Evolutionary conservation across 2,888 invertebrate genomes (phyloP).

Genomic region (Corbicula japonica): DNA sequence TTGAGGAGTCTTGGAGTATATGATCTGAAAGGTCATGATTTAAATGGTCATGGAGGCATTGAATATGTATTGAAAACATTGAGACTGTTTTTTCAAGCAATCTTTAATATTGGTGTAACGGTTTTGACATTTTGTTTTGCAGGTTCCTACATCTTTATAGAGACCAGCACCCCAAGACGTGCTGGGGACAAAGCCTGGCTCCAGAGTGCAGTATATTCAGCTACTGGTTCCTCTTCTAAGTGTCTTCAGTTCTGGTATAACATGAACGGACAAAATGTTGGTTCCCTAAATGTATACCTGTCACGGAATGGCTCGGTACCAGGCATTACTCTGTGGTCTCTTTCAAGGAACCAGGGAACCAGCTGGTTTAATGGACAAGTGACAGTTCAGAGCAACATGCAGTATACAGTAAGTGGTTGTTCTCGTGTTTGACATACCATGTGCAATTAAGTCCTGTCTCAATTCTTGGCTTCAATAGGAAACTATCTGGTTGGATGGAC

Average conservation of each 20-base stretch:
- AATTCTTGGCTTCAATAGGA: too few relatives aligned
- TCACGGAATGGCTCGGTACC: constrained; percentile 70
- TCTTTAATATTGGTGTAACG: too few relatives aligned
- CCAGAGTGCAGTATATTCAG: constrained; percentile 68
- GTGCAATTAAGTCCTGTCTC: not conserved
- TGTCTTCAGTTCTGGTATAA: constrained; percentile 84
- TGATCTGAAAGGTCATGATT: too few relatives aligned
- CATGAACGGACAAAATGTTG: constrained; percentile 82
- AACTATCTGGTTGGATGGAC: too few relatives aligned
- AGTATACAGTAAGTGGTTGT: constrained; percentile 70
- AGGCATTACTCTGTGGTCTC: constrained; percentile 75
- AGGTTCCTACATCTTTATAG: constrained; percentile 78
- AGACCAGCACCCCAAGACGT: constrained; percentile 75
- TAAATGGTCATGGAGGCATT: too few relatives aligned
- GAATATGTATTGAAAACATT: too few relatives aligned
- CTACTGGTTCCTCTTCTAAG: constrained; percentile 67
- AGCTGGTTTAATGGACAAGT: constrained; percentile 77
- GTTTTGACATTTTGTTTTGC: too few relatives aligned
- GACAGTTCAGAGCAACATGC: constrained; percentile 66
- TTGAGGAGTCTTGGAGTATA: too few relatives aligned
- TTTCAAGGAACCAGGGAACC: constrained; percentile 73
- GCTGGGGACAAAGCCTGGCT: constrained; percentile 79
- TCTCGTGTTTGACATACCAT: not conserved
- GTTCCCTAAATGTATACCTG: constrained; percentile 77
- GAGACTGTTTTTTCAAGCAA: too few relatives aligned